phyloP scores from a whole-genome alignment of 2,797 vertebrate genomes.

The Microctenopoma stevenorrisi region DNA sequence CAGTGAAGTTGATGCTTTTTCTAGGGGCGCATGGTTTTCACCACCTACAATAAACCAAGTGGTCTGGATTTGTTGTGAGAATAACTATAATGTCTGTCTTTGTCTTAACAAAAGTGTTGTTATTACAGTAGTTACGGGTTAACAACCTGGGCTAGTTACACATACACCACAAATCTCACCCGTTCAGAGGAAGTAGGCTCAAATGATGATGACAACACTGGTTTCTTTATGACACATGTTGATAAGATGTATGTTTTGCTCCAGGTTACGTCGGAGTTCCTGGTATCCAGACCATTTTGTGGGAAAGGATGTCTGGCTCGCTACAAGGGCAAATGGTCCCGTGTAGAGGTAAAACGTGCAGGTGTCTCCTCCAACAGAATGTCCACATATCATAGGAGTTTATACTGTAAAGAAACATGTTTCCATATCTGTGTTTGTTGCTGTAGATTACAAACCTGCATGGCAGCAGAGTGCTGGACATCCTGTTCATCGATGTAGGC shows the following conservation, averaged over 20 bases:
- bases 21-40: neutral
- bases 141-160: conserved; percentile 2
- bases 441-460: conserved; percentile 93
- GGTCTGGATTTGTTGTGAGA: too few relatives aligned
- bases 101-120: neutral
- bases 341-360: conserved; percentile 89
- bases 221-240: neutral
- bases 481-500: conserved; percentile 92
- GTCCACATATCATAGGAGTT: neutral
- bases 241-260: conserved; percentile 29
- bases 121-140: neutral
- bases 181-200: neutral
- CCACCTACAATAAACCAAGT: too few relatives aligned
- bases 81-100: too few relatives aligned
- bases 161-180: neutral
- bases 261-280: conserved; percentile 88
- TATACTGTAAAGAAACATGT: too few relatives aligned
- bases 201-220: neutral
- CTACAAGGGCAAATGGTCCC: conserved; percentile 94
- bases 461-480: conserved; percentile 92
- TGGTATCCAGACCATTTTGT: conserved; percentile 92
- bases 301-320: conserved; percentile 93
- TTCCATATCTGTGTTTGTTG: neutral
- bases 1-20: conserved; percentile 43
- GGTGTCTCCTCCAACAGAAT: neutral